Evolutionary conservation across 2,113 vertebrate genomes (phyloP), one percentile per base, ranked within the genome.

Genomic region (Saguinus midas): DNA sequence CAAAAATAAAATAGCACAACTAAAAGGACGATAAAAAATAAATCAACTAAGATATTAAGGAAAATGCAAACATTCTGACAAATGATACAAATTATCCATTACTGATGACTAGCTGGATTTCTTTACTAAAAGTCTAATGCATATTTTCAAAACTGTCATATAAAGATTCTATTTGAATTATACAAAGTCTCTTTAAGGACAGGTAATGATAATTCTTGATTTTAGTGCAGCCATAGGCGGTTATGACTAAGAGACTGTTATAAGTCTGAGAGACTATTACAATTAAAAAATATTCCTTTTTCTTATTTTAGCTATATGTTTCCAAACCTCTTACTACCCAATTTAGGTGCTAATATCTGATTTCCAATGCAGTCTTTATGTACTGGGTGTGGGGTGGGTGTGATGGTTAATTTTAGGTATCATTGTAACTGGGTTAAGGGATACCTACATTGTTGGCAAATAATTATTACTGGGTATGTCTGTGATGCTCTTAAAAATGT

Each of bases 21-120:
- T 55, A 92, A 94, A 27, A 97, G 6, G n/a, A 96, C 94, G 40
- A 48, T 23, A 87, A 92, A 91, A 98, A 97, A 61, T 43, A 96
- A 95, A 96, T 88, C 0, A 96, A 43, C 50, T 76, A 78, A 92
- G 58, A 40, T 86, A 93, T 5, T 50, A 97, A 97, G 20, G 27
- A 13, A 82, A 97, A 95, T 88, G 0, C 5, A 96, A 97, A 92
- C n/a, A 0, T 96, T 68, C 45, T 86, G 9, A 0, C 0, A 87
- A 7, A 55, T 40, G 50, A 64, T 85, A 45, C 23, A 86, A 96
- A 95, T 96, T 79, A 70, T 64, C 82, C 20, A 23, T 55, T 86
- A 2, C 29, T 48, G 10, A 11, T 84, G 13, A 84, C 16, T 94
- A 10, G 52, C 10, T 93, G 27, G 10, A 70, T 86, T 89, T 90